phyloP scores from a whole-genome alignment of 2,797 vertebrate species.

The Acomys russatus region DNA sequence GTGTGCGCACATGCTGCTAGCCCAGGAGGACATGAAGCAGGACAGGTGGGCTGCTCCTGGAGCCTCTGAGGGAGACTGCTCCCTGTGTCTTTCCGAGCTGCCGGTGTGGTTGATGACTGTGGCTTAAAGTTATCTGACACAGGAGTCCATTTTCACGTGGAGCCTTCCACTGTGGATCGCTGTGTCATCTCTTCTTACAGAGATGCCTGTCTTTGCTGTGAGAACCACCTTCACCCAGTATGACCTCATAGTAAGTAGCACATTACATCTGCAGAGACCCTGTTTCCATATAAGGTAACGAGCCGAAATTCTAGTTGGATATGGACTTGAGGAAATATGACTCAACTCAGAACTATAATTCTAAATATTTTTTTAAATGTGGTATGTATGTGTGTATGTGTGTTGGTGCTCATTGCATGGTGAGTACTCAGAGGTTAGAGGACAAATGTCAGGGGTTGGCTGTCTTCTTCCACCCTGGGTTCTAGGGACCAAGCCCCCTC shows the following conservation, averaged over 20 bases:
- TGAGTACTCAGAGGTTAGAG: background rate
- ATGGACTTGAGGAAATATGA: background rate
- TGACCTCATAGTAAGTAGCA: background rate
- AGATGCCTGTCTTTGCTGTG: background rate
- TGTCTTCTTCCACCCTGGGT: background rate
- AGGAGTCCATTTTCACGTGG: background rate
- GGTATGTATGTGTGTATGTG: background rate
- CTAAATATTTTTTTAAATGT: background rate
- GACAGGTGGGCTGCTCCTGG: background rate
- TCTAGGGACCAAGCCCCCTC: background rate
- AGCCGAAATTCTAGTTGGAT: background rate
- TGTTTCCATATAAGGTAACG: background rate
- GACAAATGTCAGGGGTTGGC: background rate
- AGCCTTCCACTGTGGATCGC: background rate
- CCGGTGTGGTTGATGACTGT: background rate
- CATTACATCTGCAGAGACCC: background rate
- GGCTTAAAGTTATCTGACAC: background rate
- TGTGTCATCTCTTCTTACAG: background rate
- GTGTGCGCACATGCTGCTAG: background rate
- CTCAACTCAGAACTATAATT: background rate
- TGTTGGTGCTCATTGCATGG: too few relatives aligned
- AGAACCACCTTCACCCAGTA: background rate
- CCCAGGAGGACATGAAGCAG: background rate
- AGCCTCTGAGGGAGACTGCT: background rate
- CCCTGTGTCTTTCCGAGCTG: background rate